phyloP scores from a whole-genome alignment of 2,113 vertebrate species.

The Cavia porcellus region DNA sequence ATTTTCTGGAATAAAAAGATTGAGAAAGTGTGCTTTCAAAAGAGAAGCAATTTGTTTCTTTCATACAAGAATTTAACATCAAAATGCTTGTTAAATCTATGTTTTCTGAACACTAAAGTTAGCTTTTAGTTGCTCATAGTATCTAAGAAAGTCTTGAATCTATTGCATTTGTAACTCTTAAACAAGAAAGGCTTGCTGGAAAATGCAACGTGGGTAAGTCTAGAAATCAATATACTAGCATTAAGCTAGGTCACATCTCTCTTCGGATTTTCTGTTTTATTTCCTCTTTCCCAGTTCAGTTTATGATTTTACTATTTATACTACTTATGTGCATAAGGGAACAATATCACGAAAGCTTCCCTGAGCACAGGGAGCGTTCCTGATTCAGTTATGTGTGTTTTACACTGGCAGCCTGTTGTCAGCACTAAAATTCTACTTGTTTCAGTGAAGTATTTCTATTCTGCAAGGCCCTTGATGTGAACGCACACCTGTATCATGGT shows the following conservation, averaged over 20 bases:
- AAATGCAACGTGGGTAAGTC: conserved; percentile 38
- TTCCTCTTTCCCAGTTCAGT: neutral
- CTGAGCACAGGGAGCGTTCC: neutral
- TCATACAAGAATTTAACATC: neutral
- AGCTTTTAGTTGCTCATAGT: conserved; percentile 11
- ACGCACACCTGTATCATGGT: neutral
- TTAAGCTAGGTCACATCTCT: neutral
- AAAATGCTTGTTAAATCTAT: conserved; percentile 25
- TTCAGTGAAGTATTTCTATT: conserved; percentile 46
- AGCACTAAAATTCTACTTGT: neutral
- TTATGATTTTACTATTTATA: neutral
- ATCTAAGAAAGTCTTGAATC: neutral
- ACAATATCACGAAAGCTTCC: neutral
- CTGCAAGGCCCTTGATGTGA: neutral
- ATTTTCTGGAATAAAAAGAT: neutral
- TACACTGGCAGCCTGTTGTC: conserved; percentile 35
- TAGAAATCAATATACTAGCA: conserved; percentile 55
- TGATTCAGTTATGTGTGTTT: neutral
- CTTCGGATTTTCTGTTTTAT: conserved; percentile 46
- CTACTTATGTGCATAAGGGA: neutral
- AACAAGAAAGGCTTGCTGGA: conserved; percentile 2
- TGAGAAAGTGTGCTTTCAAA: neutral
- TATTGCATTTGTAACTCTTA: conserved; percentile 47
- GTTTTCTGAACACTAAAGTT: conserved; percentile 2
- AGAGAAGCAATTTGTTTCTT: neutral